These are phyloP conservation scores for Menura novaehollandiae DNA, from an alignment of 2,113 vertebrate genomes.

Conservation along the genomic window DNA sequence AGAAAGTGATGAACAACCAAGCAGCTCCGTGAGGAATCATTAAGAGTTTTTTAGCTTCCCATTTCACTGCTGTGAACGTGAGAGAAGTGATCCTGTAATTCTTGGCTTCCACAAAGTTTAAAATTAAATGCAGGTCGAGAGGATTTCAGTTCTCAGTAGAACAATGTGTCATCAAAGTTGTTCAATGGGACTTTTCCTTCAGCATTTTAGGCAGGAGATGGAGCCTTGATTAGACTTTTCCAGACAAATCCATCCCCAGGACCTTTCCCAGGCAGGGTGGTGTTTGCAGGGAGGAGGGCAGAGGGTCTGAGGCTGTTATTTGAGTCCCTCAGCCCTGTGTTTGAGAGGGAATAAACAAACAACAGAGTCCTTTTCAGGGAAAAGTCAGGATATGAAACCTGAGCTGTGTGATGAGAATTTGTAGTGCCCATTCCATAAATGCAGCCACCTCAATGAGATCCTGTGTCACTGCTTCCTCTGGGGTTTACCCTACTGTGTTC, in stretches of 20 bases:
- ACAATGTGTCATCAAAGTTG: neutral
- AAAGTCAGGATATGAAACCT: neutral
- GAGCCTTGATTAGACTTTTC: neutral
- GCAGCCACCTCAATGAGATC: neutral
- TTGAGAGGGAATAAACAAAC: neutral
- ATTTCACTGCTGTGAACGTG: neutral
- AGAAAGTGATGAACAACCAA: neutral
- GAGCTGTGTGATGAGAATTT: neutral
- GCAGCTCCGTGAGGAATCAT: neutral
- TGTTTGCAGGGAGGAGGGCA: neutral
- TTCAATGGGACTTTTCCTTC: neutral
- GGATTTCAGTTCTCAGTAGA: neutral
- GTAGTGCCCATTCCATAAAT: neutral
- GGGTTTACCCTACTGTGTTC: neutral
- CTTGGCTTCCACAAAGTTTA: neutral
- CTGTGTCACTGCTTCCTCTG: conserved; percentile 3
- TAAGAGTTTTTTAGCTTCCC: neutral
- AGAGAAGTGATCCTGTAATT: neutral
- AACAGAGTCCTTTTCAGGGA: neutral
- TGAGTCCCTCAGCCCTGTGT: neutral
- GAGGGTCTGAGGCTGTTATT: neutral
- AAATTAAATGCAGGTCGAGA: neutral
- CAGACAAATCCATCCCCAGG: neutral
- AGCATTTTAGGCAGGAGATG: neutral
- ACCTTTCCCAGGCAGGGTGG: neutral